phyloP scores from a whole-genome alignment of 2,113 vertebrate genomes.

The Megalops atlanticus region DNA sequence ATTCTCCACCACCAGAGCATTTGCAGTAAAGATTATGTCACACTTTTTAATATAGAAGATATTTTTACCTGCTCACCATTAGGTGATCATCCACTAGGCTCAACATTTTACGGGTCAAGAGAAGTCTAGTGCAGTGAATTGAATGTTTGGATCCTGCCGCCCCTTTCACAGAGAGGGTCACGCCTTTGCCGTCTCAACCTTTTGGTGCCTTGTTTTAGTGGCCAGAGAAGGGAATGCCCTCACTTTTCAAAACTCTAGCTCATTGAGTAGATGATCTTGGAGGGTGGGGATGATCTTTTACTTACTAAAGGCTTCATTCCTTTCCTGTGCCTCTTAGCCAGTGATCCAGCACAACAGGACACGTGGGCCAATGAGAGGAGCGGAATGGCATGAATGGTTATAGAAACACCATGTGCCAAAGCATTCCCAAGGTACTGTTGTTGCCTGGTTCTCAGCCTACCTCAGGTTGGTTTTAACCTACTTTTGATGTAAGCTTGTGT shows the following conservation, averaged over 20 bases:
- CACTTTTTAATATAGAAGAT: neutral
- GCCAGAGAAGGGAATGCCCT: neutral
- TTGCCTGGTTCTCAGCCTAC: slow-evolving; percentile 3
- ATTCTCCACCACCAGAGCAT: neutral
- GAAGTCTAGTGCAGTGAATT: neutral
- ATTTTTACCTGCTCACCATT: neutral
- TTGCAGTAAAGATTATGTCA: neutral
- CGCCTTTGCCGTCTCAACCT: neutral
- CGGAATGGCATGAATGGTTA: too few species aligned
- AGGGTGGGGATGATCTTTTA: neutral
- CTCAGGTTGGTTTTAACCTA: neutral
- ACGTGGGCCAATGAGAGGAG: neutral
- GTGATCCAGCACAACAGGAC: neutral
- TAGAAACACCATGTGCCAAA: too few species aligned
- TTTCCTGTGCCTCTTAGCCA: neutral
- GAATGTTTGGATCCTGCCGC: neutral
- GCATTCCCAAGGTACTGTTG: too few species aligned
- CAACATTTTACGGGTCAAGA: too few species aligned
- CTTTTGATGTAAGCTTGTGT: neutral
- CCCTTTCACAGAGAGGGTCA: neutral
- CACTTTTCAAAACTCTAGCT: neutral
- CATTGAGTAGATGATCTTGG: neutral
- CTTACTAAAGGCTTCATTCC: neutral
- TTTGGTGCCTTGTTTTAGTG: slow-evolving; percentile 17
- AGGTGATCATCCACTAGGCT: neutral